These are phyloP conservation scores for Acrocephalus arundinaceus DNA, from an alignment of 2,113 vertebrate genomes.

Conservation along the genomic window DNA sequence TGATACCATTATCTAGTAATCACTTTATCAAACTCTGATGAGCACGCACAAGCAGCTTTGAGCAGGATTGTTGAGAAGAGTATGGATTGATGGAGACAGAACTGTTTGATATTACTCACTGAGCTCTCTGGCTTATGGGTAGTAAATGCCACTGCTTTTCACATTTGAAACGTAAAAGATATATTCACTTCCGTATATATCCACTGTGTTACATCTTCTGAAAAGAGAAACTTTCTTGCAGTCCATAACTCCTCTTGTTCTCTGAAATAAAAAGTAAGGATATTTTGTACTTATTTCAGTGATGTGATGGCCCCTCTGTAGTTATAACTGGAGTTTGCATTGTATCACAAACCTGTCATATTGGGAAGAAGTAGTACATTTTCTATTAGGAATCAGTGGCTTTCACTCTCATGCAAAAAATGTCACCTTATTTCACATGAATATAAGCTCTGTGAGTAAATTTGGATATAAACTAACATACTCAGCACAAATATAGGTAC, in stretches of 20 bases:
- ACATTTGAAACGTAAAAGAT: background rate
- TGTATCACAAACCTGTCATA: background rate
- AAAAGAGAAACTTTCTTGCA: background rate
- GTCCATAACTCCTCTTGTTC: background rate
- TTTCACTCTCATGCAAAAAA: background rate
- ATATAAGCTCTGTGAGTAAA: background rate
- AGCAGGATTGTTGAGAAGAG: slow-evolving; percentile 49
- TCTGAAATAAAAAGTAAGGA: background rate
- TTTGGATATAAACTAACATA: background rate
- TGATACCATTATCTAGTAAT: slow-evolving; percentile 72
- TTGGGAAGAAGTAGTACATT: background rate
- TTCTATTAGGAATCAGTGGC: background rate
- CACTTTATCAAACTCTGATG: slow-evolving; percentile 69
- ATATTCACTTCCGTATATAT: background rate
- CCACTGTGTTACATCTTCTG: background rate
- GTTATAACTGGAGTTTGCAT: background rate
- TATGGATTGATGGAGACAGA: slow-evolving; percentile 48
- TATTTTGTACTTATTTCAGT: background rate
- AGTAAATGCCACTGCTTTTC: slow-evolving; percentile 21
- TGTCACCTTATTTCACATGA: background rate
- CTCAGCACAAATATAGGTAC: background rate
- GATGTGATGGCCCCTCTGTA: background rate
- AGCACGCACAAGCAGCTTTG: slow-evolving; percentile 63
- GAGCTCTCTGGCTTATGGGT: background rate
- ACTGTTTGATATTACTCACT: background rate